Evolutionary conservation across 2,888 invertebrate species (phyloP).

Genomic region (Nemotelus nigrinus): DNA sequence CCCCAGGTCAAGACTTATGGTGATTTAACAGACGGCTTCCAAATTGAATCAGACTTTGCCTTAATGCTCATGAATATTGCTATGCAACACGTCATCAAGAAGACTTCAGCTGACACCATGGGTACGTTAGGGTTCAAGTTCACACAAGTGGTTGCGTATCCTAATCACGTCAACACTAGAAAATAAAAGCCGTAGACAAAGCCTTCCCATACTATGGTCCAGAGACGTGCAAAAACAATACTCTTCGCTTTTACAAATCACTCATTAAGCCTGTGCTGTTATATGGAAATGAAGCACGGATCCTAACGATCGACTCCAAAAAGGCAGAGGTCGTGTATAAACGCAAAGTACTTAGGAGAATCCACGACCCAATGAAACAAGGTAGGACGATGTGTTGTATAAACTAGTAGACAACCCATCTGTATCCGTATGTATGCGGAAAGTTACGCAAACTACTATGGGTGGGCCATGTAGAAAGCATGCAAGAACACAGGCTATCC

Average conservation of each 20-base stretch:
- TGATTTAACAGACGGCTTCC: neutral
- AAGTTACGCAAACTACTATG: neutral
- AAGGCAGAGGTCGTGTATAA: too few relatives aligned
- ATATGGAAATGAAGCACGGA: too few relatives aligned
- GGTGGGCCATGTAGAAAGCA: neutral
- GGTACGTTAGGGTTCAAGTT: neutral
- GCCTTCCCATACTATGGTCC: too few relatives aligned
- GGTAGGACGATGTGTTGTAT: too few relatives aligned
- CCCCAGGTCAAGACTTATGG: neutral
- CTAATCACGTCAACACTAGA: neutral
- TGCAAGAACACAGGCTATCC: neutral
- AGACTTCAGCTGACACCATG: neutral
- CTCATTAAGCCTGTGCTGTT: too few relatives aligned
- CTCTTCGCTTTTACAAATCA: too few relatives aligned
- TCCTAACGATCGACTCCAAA: too few relatives aligned
- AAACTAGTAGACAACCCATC: too few relatives aligned
- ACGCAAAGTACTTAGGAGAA: too few relatives aligned
- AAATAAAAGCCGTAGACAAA: neutral
- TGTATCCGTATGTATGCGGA: neutral
- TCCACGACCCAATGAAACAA: too few relatives aligned
- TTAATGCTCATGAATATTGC: neutral
- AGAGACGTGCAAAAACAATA: too few relatives aligned
- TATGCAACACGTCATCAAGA: neutral
- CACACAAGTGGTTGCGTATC: neutral
- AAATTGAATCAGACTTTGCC: neutral